These are phyloP conservation scores for Poecilus cupreus DNA, from an alignment of 2,888 invertebrate species.

Conservation along the genomic window DNA sequence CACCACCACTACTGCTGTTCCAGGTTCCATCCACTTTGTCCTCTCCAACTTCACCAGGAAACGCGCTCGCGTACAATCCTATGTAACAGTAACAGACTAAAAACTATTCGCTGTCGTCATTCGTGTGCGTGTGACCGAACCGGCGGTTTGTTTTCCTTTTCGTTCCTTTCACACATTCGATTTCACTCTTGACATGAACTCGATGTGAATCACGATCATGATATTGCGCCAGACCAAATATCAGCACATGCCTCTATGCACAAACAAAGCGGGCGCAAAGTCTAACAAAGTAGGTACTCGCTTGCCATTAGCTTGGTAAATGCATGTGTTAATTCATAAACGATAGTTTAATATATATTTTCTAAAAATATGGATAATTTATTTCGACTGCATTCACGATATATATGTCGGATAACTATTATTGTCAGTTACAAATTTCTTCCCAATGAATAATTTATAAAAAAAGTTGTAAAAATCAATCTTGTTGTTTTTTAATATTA, in stretches of 20 bases:
- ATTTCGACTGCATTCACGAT: slow-evolving; percentile 45
- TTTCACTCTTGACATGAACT: slow-evolving; percentile 26
- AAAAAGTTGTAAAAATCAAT: slow-evolving; percentile 70
- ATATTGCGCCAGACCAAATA: slow-evolving; percentile 45
- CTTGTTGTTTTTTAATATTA: slow-evolving; percentile 71
- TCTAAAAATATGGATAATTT: slow-evolving; percentile 51
- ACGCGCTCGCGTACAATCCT: slow-evolving; percentile 1
- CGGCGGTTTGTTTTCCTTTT: neutral
- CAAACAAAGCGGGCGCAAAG: slow-evolving; percentile 46
- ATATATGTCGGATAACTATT: slow-evolving; percentile 49
- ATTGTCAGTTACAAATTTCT: slow-evolving; percentile 64
- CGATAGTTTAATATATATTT: slow-evolving; percentile 54
- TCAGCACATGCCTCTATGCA: slow-evolving; percentile 52
- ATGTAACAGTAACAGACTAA: neutral
- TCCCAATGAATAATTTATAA: slow-evolving; percentile 68
- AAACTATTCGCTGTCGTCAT: slow-evolving; percentile 16
- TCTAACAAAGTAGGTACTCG: slow-evolving; percentile 53
- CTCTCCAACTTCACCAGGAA: neutral
- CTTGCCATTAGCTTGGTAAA: slow-evolving; percentile 56
- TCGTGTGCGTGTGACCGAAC: neutral
- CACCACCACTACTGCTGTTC: neutral
- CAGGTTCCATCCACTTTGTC: neutral
- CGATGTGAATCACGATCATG: slow-evolving; percentile 47
- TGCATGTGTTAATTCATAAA: slow-evolving; percentile 56
- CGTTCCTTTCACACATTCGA: slow-evolving; percentile 30